Evolutionary conservation across 2,888 invertebrate species (phyloP).

Genomic region (Oscheius sp.): DNA sequence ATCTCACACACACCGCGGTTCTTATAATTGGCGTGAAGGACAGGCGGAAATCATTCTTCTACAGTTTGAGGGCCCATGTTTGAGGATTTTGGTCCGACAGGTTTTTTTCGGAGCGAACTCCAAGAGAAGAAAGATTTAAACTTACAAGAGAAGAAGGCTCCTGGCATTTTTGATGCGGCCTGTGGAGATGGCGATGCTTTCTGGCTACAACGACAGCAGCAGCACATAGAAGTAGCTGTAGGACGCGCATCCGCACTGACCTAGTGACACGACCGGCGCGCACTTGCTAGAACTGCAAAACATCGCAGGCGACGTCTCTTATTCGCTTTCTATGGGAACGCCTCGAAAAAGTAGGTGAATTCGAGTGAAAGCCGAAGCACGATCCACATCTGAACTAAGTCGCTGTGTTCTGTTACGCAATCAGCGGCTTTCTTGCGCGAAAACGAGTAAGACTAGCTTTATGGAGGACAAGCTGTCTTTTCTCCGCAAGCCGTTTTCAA

Average conservation of each 20-base stretch:
- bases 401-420: too few species aligned
- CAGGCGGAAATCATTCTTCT: too few species aligned
- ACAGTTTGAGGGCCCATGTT: too few species aligned
- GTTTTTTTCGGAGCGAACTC: too few species aligned
- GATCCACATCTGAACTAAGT: too few species aligned
- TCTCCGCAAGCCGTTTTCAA: too few species aligned
- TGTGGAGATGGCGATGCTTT: constrained; percentile 16
- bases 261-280: constrained; percentile 27
- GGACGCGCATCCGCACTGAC: constrained; percentile 28
- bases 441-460: too few species aligned
- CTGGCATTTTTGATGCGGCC: constrained; percentile 29
- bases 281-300: constrained; percentile 31
- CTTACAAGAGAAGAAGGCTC: constrained; percentile 39
- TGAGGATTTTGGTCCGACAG: too few species aligned
- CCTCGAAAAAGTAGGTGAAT: constrained; percentile 31
- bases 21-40: constrained; percentile 25
- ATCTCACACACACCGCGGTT: background rate
- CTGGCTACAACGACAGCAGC: constrained; percentile 6
- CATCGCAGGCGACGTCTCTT: constrained; percentile 29
- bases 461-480: too few species aligned
- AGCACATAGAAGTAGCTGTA: constrained; percentile 24
- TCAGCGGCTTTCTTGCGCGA: too few species aligned
- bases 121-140: too few species aligned
- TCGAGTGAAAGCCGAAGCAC: constrained; percentile 20
- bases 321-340: too few species aligned